A percentile compares a stretch with the other conserved stretches of the same genome.
Conservation (phyloP, 2,888 invertebrate genomes). For the Sphaerophoria rueppellii region DNA sequence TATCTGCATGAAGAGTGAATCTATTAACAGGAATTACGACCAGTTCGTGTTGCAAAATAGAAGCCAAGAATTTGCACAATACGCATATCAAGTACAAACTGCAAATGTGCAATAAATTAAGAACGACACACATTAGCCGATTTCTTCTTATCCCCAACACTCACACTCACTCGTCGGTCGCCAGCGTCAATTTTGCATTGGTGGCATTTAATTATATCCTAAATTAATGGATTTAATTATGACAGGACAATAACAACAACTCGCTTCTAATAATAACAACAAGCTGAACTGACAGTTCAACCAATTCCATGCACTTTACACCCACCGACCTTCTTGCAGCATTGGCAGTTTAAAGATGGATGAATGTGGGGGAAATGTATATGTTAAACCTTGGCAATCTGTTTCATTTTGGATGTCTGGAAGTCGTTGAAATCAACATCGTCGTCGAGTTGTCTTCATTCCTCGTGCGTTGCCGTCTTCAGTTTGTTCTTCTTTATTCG, state of each 20-base stretch:
- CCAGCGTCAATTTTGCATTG: slow-evolving; percentile 42
- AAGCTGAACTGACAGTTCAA: slow-evolving; percentile 26
- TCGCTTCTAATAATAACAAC: background rate
- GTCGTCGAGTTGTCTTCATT: background rate
- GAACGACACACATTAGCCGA: slow-evolving; percentile 35
- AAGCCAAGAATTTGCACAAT: slow-evolving; percentile 37
- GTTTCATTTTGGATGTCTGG: slow-evolving; percentile 46
- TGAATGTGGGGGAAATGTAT: slow-evolving; percentile 38
- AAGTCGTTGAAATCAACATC: slow-evolving; percentile 50
- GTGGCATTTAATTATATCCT: slow-evolving; percentile 66
- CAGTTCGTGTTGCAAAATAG: slow-evolving; percentile 43
- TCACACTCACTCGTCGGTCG: background rate
- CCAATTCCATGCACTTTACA: slow-evolving; percentile 33
- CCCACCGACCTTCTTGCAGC: background rate
- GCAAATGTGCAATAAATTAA: slow-evolving; percentile 55
- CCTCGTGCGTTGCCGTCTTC: background rate
- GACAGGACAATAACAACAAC: slow-evolving; percentile 52
- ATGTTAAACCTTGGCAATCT: slow-evolving; percentile 66
- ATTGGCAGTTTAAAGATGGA: slow-evolving; percentile 35
- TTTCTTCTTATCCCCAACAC: slow-evolving; percentile 22
- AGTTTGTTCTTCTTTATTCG: background rate
- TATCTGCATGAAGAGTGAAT: slow-evolving; percentile 41
- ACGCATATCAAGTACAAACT: slow-evolving; percentile 59
- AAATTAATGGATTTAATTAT: slow-evolving; percentile 62
- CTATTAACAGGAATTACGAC: slow-evolving; percentile 28